Evolutionary conservation across 2,797 vertebrate genomes (phyloP).

Genomic region (Semotilus atromaculatus): DNA sequence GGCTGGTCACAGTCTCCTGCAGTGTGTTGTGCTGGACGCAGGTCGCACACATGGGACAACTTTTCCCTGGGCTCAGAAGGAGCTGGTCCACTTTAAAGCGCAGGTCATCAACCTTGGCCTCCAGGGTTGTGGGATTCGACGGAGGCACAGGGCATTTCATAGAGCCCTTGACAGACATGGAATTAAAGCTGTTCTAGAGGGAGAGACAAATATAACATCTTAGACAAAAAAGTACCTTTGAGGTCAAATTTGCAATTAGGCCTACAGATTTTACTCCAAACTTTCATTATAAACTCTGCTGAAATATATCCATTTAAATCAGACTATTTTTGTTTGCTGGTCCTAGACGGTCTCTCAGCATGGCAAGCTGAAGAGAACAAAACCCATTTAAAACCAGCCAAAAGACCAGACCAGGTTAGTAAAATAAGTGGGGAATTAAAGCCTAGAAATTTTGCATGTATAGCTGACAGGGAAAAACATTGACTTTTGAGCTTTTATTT

Average conservation of each 20-base stretch:
- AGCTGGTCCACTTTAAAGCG: constrained; percentile 61
- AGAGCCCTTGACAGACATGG: constrained; percentile 52
- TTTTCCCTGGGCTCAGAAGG: constrained; percentile 42
- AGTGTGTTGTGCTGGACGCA: constrained; percentile 58
- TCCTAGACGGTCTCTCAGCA: background rate
- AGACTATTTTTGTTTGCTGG: background rate
- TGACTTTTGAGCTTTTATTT: no score
- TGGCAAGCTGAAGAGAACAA: background rate
- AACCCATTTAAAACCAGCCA: background rate
- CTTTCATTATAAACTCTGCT: background rate
- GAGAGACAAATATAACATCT: background rate
- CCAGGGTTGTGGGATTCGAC: constrained; percentile 47
- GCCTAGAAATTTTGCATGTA: background rate
- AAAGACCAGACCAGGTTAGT: background rate
- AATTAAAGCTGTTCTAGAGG: background rate
- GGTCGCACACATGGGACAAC: constrained; percentile 58
- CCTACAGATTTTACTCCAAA: background rate
- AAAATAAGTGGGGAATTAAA: background rate
- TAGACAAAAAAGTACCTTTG: background rate
- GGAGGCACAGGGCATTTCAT: constrained; percentile 38
- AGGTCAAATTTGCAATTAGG: background rate
- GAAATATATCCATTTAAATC: background rate
- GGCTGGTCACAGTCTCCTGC: constrained; percentile 49
- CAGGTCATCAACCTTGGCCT: constrained; percentile 64
- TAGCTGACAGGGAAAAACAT: background rate